These are phyloP conservation scores for Antechinus stuartii DNA, from an alignment of 2,113 vertebrate genomes.

Conservation along the genomic window DNA sequence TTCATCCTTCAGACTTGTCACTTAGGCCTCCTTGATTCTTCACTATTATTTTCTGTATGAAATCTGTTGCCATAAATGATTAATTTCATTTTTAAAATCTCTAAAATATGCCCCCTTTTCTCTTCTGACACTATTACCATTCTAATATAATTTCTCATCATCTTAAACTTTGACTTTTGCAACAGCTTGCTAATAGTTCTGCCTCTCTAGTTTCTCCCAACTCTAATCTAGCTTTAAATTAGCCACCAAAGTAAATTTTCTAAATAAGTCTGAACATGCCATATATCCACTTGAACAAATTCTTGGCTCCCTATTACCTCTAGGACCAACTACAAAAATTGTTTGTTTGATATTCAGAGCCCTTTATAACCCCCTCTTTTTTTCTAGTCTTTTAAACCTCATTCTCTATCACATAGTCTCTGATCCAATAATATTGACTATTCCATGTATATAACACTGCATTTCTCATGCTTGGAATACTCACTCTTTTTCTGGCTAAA, in stretches of 20 bases:
- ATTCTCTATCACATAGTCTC: not conserved
- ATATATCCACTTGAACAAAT: not conserved
- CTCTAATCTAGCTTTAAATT: too few species aligned
- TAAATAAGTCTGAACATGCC: not conserved
- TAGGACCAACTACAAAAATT: not conserved
- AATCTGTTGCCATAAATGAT: too few species aligned
- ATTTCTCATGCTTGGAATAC: not conserved
- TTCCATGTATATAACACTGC: not conserved
- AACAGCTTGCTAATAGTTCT: too few species aligned
- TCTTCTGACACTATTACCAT: too few species aligned
- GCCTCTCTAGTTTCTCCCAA: too few species aligned
- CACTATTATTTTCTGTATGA: too few species aligned
- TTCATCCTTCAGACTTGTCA: not conserved
- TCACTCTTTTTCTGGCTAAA: not conserved
- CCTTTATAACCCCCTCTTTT: not conserved
- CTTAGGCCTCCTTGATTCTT: not conserved
- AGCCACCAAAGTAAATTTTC: not conserved
- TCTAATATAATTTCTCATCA: too few species aligned
- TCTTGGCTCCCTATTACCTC: not conserved
- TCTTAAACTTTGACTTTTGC: too few species aligned
- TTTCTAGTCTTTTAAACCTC: not conserved
- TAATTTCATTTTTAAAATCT: too few species aligned
- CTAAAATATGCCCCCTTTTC: too few species aligned
- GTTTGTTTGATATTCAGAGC: too few species aligned
- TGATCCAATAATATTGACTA: not conserved